phyloP scores from a whole-genome alignment of 2,113 vertebrate species.

The Stegostoma tigrinum region DNA sequence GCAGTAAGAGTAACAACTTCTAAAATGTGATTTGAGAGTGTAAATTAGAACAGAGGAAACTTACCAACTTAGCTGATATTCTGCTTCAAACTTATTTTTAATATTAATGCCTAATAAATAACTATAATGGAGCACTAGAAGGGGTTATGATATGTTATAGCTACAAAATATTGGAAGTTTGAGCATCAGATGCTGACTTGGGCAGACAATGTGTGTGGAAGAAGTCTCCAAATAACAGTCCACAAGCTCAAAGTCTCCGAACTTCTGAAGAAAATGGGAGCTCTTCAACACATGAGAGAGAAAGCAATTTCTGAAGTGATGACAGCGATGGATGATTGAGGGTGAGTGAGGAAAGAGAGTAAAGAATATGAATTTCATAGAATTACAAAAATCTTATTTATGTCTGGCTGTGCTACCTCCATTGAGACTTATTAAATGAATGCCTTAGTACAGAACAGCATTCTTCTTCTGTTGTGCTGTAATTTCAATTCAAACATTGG shows the following conservation, averaged over 20 bases:
- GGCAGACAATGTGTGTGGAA: neutral
- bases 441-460: neutral
- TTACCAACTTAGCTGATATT: too few species aligned
- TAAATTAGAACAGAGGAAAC: too few species aligned
- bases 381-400: neutral
- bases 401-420: neutral
- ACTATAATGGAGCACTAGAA: too few species aligned
- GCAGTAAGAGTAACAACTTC: too few species aligned
- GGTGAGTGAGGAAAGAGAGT: neutral
- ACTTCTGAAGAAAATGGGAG: neutral
- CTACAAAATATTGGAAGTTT: neutral
- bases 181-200: neutral
- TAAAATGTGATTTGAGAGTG: too few species aligned
- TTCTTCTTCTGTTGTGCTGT: neutral
- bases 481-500: neutral
- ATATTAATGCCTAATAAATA: too few species aligned
- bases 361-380: neutral
- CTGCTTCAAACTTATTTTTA: too few species aligned
- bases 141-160: too few species aligned
- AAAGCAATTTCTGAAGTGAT: neutral
- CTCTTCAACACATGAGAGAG: neutral
- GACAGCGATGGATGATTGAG: neutral
- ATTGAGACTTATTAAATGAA: neutral
- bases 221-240: neutral
- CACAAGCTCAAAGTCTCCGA: neutral